phyloP scores from a whole-genome alignment of 1,140 invertebrate species.

The Trichonephila clavata region DNA sequence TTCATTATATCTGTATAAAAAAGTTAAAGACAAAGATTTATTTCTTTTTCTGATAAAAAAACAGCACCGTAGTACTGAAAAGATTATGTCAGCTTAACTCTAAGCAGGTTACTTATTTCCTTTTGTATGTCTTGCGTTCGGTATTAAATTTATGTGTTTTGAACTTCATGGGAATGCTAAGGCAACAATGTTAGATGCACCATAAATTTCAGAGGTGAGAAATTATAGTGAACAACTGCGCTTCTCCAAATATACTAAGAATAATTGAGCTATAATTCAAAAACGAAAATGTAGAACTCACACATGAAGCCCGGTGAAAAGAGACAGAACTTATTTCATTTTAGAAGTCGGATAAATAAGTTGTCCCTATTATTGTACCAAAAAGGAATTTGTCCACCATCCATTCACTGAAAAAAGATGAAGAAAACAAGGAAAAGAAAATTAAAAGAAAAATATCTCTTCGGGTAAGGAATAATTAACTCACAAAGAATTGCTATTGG shows the following conservation, averaged over 20 bases:
- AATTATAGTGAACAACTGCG: not conserved
- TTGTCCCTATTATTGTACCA: not conserved
- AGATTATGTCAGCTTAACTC: not conserved
- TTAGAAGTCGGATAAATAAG: not conserved
- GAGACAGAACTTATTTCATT: not conserved
- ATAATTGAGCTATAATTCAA: slow-evolving; percentile 17
- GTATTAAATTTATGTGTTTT: not conserved
- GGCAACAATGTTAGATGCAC: not conserved
- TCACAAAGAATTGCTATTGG: slow-evolving; percentile 32
- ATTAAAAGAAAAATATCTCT: slow-evolving; percentile 2
- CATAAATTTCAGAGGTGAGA: not conserved
- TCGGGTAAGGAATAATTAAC: slow-evolving; percentile 25
- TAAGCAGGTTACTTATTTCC: not conserved
- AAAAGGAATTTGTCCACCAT: slow-evolving; percentile 22
- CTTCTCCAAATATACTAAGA: not conserved
- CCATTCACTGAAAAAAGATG: slow-evolving; percentile 15
- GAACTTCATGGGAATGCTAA: not conserved
- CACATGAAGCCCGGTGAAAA: not conserved
- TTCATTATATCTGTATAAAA: too few species aligned
- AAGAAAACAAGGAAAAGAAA: not conserved
- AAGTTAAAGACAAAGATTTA: too few species aligned
- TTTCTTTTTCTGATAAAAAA: too few species aligned
- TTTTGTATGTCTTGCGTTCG: not conserved
- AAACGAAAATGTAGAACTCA: not conserved
- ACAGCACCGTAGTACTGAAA: not conserved